A percentile compares a stretch with the other conserved stretches of the same genome.
phyloP scores from a whole-genome alignment of 2,113 vertebrate genomes.

The Rhipidura dahli region DNA sequence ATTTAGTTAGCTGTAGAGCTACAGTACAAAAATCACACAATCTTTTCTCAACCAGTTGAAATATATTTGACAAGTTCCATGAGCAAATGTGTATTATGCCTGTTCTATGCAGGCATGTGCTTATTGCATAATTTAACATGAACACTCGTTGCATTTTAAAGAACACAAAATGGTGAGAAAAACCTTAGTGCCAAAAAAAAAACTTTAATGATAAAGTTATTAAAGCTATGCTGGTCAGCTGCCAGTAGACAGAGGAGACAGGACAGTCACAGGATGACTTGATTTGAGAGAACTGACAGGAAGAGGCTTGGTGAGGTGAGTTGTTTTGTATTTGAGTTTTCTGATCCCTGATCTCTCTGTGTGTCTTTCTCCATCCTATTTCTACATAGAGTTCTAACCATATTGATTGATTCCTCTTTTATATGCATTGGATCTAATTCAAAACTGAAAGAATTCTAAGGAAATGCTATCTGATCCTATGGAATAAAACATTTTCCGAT shows the following conservation, averaged over 20 bases:
- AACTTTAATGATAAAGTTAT: background rate
- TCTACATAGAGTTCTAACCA: rapidly evolving
- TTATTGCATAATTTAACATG: background rate
- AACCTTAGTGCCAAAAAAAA: background rate
- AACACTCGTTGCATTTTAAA: background rate
- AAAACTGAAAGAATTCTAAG: background rate
- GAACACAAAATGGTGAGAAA: background rate
- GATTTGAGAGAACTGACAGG: background rate
- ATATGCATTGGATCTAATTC: background rate
- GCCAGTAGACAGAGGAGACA: background rate
- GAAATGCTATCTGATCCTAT: background rate
- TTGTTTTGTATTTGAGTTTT: background rate
- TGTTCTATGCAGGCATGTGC: background rate
- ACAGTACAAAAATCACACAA: background rate
- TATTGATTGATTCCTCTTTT: background rate
- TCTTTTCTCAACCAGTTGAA: background rate
- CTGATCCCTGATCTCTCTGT: background rate
- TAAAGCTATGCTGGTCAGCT: background rate
- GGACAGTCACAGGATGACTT: background rate
- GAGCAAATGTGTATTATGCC: background rate
- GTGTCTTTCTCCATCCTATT: background rate
- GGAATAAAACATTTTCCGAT: background rate
- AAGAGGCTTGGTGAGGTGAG: background rate
- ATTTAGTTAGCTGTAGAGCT: background rate
- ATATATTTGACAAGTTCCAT: background rate